phyloP scores from a whole-genome alignment of 2,888 invertebrate genomes.

The Globia sparganii region DNA sequence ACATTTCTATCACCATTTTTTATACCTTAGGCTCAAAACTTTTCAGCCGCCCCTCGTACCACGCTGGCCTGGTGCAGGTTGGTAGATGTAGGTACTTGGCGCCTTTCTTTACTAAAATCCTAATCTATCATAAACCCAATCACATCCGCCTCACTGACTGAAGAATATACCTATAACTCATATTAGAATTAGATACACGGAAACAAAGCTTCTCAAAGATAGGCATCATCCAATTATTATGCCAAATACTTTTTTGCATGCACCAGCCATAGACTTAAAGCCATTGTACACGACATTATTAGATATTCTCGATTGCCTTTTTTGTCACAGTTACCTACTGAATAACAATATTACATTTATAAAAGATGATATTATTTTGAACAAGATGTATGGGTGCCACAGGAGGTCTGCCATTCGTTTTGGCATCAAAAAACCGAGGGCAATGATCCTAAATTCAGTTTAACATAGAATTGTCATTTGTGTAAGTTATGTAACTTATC shows the following conservation, averaged over 20 bases:
- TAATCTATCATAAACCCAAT: background rate
- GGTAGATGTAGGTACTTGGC: background rate
- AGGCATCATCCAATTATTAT: constrained; percentile 27
- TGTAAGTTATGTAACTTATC: constrained; percentile 25
- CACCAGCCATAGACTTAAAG: constrained; percentile 32
- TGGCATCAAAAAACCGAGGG: constrained; percentile 48
- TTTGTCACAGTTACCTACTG: constrained; percentile 35
- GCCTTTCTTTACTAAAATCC: background rate
- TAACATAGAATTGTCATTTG: constrained; percentile 59
- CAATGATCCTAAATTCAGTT: constrained; percentile 49
- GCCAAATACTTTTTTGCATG: constrained; percentile 44
- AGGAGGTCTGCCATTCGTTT: constrained; percentile 57
- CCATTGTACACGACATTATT: constrained; percentile 49
- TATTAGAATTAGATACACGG: constrained; percentile 4
- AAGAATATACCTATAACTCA: background rate
- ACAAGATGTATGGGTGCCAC: constrained; percentile 52
- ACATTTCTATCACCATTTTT: no score
- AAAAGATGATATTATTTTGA: constrained; percentile 36
- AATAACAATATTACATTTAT: constrained; percentile 49
- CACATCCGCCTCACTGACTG: background rate
- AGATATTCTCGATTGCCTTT: constrained; percentile 45
- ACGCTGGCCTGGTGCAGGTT: background rate
- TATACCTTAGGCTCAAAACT: no score
- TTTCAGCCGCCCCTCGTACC: no score
- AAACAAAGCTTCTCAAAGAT: constrained; percentile 25